Base-by-base conservation (phyloP, 37 sponge, comb jelly and placozoan genomes). In the Crambe crambe region DNA sequence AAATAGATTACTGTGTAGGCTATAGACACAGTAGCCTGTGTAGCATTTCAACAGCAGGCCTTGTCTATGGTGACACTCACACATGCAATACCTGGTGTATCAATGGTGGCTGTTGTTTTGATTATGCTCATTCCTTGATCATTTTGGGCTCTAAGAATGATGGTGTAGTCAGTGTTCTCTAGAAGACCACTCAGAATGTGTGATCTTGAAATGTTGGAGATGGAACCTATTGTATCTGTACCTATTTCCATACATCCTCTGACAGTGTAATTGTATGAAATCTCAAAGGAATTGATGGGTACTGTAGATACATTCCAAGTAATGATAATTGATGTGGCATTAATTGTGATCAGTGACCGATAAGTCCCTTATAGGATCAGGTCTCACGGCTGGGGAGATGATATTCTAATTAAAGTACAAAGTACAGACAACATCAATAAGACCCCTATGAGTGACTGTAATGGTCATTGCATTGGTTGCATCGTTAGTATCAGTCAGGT, bases 81-180 rank as follows among this genome's bases (percentile, higher is more conserved):
- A n/a, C n/a, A n/a, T n/a, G n/a, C n/a, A n/a, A n/a, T 47, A 47
- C 51, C 51, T 47, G 51, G 10, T 15, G 51, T 47, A 12, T 6
- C 6, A 15, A 12, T 47, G 51, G 6, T 12, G 51, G 51, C 51
- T 47, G 51, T 47, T 47, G 12, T 47, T 47, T 6, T 47, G 51
- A 12, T 15, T 12, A 47, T 47, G 12, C 12, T 47, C 12, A 20
- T 41, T 18, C 44, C 72, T 18, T 1, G 42, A 42, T 26, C 72
- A 72, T 39, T 72, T 21, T 17, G 18, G 72, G 42, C 44, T 41
- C 42, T 72, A 25, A 72, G 22, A 40, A 42, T 42, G 72, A 72
- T 37, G 44, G 44, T 72, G 44, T 72, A 72, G 72, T 20, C 2
- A 72, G 42, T 72, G 72, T 39, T 23, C 72, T 42, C 72, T 20